A percentile compares a stretch with the other conserved stretches of the same genome.
Conservation (phyloP, 2,113 vertebrate species). For the Alaudala cheleensis region DNA sequence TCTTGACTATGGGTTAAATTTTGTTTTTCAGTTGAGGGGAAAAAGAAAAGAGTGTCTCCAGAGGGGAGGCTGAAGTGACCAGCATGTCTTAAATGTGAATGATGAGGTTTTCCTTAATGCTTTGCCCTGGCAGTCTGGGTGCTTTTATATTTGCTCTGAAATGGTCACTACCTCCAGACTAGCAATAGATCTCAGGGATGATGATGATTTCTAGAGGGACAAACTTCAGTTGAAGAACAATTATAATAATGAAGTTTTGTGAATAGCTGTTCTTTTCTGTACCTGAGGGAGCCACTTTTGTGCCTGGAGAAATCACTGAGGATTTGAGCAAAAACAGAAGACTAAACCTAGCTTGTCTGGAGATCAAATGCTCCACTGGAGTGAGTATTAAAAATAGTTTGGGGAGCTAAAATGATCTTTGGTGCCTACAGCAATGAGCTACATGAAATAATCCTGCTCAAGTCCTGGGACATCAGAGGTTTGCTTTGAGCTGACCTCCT, state of each 20-base stretch:
- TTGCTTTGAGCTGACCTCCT: not conserved
- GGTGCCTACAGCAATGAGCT: slow-evolving; percentile 7
- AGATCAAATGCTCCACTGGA: not conserved
- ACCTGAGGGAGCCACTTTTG: not conserved
- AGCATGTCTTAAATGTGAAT: not conserved
- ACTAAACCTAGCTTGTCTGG: not conserved
- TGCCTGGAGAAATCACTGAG: not conserved
- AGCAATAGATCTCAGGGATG: not conserved
- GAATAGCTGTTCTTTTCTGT: not conserved
- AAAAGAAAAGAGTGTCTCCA: not conserved
- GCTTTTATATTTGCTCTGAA: not conserved
- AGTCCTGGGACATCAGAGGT: slow-evolving; percentile 15
- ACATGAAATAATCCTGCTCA: not conserved
- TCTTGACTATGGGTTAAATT: not conserved
- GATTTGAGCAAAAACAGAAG: not conserved
- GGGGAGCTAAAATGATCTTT: not conserved
- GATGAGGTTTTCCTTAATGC: not conserved
- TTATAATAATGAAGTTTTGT: not conserved
- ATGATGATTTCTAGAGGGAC: not conserved
- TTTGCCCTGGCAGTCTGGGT: not conserved
- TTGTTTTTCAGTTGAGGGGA: not conserved
- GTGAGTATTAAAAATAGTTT: not conserved
- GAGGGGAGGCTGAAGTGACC: not conserved
- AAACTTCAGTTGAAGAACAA: not conserved
- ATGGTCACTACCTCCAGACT: not conserved